phyloP scores from a whole-genome alignment of 2,797 vertebrate species.

The Hypotaenidia philippensis region DNA sequence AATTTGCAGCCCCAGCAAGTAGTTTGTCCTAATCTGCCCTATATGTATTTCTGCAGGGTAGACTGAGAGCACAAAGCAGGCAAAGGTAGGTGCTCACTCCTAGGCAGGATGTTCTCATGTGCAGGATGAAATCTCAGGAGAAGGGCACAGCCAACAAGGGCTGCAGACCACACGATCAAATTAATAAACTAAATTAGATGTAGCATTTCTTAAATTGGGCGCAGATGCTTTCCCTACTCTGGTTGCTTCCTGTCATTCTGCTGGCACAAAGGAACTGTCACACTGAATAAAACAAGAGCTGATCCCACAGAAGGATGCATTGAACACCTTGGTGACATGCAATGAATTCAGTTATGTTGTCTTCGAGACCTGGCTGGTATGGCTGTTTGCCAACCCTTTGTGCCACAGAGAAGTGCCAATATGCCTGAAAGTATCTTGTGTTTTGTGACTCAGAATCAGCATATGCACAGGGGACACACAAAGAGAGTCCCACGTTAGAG shows the following conservation, averaged over 20 bases:
- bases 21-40: background rate
- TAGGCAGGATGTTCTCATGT: background rate
- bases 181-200: constrained; percentile 1
- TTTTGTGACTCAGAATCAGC: background rate
- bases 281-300: constrained; percentile 12
- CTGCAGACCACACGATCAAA: background rate
- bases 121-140: background rate
- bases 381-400: background rate
- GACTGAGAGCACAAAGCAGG: rapidly evolving
- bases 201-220: background rate
- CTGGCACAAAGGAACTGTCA: background rate
- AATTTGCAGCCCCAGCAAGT: constrained; percentile 26
- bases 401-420: background rate
- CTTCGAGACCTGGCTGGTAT: background rate
- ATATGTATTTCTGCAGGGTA: background rate
- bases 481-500: background rate
- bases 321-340: background rate
- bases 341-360: background rate
- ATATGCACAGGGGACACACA: background rate
- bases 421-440: background rate
- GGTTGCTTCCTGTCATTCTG: background rate
- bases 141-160: background rate
- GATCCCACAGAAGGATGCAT: background rate
- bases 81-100: background rate
- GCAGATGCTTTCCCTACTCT: constrained; percentile 23